These are phyloP conservation scores for Arnoldichthys spilopterus DNA, from an alignment of 2,797 vertebrate species.

Conservation along the genomic window DNA sequence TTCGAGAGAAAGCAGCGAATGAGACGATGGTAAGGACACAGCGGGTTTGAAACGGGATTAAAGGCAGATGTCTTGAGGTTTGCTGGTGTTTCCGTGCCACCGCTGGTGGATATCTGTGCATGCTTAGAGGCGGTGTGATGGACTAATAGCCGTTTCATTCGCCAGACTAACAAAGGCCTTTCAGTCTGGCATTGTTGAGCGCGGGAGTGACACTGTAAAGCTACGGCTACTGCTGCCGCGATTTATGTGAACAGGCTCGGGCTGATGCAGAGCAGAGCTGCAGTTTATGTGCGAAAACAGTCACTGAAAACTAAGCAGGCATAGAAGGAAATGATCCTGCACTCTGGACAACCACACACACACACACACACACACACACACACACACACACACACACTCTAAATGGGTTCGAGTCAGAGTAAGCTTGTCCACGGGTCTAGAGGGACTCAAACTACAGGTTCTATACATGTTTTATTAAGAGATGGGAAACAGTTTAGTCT, in stretches of 20 bases:
- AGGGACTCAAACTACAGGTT: constrained; percentile 64
- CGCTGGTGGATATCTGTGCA: not conserved
- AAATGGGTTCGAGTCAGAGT: constrained; percentile 61
- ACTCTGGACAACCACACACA: constrained; percentile 20
- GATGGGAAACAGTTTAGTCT: constrained; percentile 63
- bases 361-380: constrained; percentile 29
- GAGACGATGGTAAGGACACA: not conserved
- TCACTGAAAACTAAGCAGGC: constrained; percentile 69
- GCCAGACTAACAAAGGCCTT: constrained; percentile 26
- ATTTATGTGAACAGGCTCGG: constrained; percentile 62
- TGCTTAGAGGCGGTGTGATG: not conserved
- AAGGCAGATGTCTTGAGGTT: not conserved
- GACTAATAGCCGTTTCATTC: constrained; percentile 14
- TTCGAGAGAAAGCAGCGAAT: not conserved
- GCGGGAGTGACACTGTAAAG: constrained; percentile 41
- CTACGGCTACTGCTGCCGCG: constrained; percentile 46
- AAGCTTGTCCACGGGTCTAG: constrained; percentile 63
- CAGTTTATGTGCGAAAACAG: constrained; percentile 74
- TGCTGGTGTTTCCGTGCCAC: not conserved
- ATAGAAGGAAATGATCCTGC: constrained; percentile 40
- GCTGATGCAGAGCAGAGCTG: constrained; percentile 71
- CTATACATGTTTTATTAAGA: constrained; percentile 70
- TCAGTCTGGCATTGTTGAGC: constrained; percentile 15
- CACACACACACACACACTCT: constrained; percentile 27
- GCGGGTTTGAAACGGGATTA: not conserved